These are phyloP conservation scores for mouse (Mus musculus) DNA, from an alignment of 2,113 vertebrate species.

Conservation along the genomic window GRCm39 chr4:102844501-102845000, in stretches of 20 bases:
- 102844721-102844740: not conserved
- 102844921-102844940: not conserved
- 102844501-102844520: not conserved
- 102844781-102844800: not conserved
- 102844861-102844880: not conserved
- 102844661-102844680: not conserved
- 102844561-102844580: not conserved
- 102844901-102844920: not conserved
- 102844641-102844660: not conserved
- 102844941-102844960: not conserved
- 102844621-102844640: not conserved
- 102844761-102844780: not conserved
- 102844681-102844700: not conserved
- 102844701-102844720: not conserved
- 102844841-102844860: not conserved
- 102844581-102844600: not conserved
- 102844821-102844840: not conserved
- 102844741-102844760: not conserved
- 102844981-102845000: not conserved
- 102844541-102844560: not conserved
- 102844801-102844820: not conserved
- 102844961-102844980: not conserved
- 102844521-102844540: not conserved
- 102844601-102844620: not conserved
- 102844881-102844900: not conserved